Percentiles rank a stretch among this genome's conserved stretches.
phyloP scores from a whole-genome alignment of 2,113 vertebrate species.

The Dasyornis broadbenti region DNA sequence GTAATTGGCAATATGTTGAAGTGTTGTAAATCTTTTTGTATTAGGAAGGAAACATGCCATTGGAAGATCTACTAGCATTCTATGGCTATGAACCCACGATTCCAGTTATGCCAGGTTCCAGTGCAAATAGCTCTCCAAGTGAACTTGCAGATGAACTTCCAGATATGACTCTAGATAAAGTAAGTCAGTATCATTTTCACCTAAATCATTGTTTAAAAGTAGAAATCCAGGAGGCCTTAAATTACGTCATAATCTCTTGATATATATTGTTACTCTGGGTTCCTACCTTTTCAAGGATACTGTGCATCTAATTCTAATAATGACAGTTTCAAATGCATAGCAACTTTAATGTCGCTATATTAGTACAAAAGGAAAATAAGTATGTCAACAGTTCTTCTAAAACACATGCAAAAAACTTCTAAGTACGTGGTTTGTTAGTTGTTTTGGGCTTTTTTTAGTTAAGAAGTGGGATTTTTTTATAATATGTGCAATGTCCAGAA shows the following conservation, averaged over 20 bases:
- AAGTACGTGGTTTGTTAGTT: background rate
- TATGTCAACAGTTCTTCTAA: background rate
- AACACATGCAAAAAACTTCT: background rate
- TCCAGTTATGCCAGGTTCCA: conserved; percentile 82
- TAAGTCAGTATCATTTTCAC: conserved; percentile 41
- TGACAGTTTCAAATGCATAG: background rate
- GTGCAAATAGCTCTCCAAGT: conserved; percentile 90
- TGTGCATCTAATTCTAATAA: background rate
- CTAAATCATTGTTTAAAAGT: background rate
- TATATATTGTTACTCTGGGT: background rate
- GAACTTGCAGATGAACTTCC: conserved; percentile 95
- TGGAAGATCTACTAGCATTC: conserved; percentile 93
- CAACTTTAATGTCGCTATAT: background rate
- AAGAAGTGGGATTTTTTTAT: background rate
- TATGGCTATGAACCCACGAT: conserved; percentile 90
- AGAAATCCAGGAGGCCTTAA: background rate
- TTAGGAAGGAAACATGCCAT: conserved; percentile 95
- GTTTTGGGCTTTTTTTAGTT: accelerated
- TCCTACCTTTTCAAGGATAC: background rate
- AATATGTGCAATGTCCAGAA: background rate
- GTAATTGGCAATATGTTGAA: background rate
- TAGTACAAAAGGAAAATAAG: background rate
- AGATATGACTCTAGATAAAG: conserved; percentile 98
- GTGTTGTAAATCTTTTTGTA: background rate
- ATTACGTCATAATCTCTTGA: background rate